These are phyloP conservation scores for Hippoglossus hippoglossus DNA, from an alignment of 2,797 vertebrate species.

Conservation along the genomic window DNA sequence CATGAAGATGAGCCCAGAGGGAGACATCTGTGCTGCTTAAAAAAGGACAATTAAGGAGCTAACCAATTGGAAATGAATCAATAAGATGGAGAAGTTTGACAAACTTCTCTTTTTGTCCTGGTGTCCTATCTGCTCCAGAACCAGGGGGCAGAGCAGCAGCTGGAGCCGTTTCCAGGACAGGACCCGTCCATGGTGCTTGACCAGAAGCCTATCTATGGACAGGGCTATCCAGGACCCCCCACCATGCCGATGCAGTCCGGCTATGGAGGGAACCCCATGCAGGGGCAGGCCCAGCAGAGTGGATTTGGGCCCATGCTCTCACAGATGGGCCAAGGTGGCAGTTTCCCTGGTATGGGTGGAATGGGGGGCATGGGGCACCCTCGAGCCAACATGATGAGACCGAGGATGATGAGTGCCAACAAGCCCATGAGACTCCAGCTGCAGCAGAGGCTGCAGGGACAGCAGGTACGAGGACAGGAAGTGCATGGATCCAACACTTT, in stretches of 20 bases:
- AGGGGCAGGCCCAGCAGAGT: conserved; percentile 81
- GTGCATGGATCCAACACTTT: neutral
- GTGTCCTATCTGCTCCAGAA: conserved; percentile 75
- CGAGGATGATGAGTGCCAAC: conserved; percentile 89
- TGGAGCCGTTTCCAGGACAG: conserved; percentile 91
- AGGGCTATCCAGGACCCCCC: conserved; percentile 91
- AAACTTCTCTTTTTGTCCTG: conserved; percentile 49
- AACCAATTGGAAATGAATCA: conserved; percentile 65
- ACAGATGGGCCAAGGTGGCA: conserved; percentile 87
- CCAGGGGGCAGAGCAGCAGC: conserved; percentile 87
- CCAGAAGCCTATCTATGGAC: conserved; percentile 91
- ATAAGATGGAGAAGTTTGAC: conserved; percentile 55
- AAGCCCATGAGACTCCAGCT: conserved; percentile 96
- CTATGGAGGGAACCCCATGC: conserved; percentile 85
- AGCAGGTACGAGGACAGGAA: conserved; percentile 86
- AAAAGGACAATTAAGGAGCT: conserved; percentile 64
- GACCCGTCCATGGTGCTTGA: conserved; percentile 91
- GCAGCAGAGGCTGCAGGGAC: conserved; percentile 96
- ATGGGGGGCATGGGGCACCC: conserved; percentile 92
- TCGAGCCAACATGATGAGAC: conserved; percentile 88
- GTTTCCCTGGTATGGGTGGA: conserved; percentile 87
- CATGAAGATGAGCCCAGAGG: conserved; percentile 54
- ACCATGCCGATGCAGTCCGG: conserved; percentile 86
- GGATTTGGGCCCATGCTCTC: conserved; percentile 84
- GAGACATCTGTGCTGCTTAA: conserved; percentile 56